Evolutionary conservation across 2,888 invertebrate genomes (phyloP), one percentile per base, ranked within the genome.

Genomic region (Chloroclystis v-ata): DNA sequence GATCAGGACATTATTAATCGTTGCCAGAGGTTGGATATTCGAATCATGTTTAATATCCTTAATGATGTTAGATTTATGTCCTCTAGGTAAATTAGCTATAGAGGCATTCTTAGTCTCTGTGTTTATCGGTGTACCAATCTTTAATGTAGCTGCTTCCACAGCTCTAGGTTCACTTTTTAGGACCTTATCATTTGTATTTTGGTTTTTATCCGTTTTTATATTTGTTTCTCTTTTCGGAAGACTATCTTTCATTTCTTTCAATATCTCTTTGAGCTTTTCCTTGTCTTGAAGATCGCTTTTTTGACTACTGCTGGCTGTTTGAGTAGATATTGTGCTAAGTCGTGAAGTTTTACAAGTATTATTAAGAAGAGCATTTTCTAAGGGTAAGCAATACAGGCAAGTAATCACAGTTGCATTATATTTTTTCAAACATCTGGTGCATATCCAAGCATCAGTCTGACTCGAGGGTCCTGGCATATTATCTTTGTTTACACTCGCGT

Each of bases 241-340:
- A 8, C 93, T 93, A 71, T 93, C 90, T 75, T 93, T 93, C 92
- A 93, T 93, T 82, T 93, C 93, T 64, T 93, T 93, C 53, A 93
- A 73, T 90, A 93, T 92, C 75, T 92, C 92, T 69, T 91, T 91
- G 20, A 93, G 76, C 67, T 89, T 89, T 65, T 90, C 90, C 63
- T 89, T 89, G 61, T 91, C 90, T 57, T 90, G 67, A 14, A 49
- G 28, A 43, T 55, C 60, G 38, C 47, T 65, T 10, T 55, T 58
- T 12, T 49, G 37, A 33, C 43, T 52, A 5, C 41, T 60, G 42
- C 64, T 70, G 8, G 14, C 32, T 13, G 76, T 78, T 68, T 78
- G 80, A 26, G 76, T 77, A 50, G 55, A 67, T 46, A 55, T 69
- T 53, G 60, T 70, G 12, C 61, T 64, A 44, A 62, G 56, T 47